These are phyloP conservation scores for Chelonus formosanus DNA, from an alignment of 2,888 invertebrate genomes.

Conservation along the genomic window DNA sequence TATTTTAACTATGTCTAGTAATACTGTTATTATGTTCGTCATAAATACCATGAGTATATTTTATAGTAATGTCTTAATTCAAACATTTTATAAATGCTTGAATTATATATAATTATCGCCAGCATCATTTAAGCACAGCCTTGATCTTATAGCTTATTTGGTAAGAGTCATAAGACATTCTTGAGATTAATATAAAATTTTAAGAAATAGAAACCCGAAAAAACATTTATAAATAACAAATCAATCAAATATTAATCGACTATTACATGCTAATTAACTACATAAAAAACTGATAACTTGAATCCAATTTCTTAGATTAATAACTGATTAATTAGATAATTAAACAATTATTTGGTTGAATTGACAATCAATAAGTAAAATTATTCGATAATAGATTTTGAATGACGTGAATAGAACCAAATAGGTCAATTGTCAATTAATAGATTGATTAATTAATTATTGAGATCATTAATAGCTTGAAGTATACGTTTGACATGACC, in stretches of 20 bases:
- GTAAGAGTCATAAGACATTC: neutral
- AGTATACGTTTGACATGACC: slow-evolving; percentile 96
- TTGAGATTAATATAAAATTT: slow-evolving; percentile 7
- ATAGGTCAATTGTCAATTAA: neutral
- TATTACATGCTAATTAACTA: too few species aligned
- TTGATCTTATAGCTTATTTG: slow-evolving; percentile 13
- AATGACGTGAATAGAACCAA: too few species aligned
- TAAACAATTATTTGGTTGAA: too few species aligned
- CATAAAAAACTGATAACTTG: too few species aligned
- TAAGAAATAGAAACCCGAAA: slow-evolving; percentile 3
- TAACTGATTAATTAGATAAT: too few species aligned
- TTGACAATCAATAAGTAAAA: neutral
- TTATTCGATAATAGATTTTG: too few species aligned
- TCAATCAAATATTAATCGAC: too few species aligned
- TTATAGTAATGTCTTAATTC: slow-evolving; percentile 19
- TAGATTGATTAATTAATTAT: slow-evolving; percentile 47
- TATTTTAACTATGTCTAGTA: too few species aligned
- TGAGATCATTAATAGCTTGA: slow-evolving; percentile 88
- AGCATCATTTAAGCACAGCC: slow-evolving; percentile 24
- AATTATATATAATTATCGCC: too few species aligned
- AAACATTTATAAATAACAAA: neutral
- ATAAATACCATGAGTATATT: slow-evolving; percentile 3
- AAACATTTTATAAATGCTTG: slow-evolving; percentile 13
- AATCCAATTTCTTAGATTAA: too few species aligned
- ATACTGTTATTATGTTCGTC: slow-evolving; percentile 8